Percentiles rank a stretch among this genome's conserved stretches.
Conservation (phyloP, 2,888 invertebrate genomes). For the Rotaria sp. region DNA sequence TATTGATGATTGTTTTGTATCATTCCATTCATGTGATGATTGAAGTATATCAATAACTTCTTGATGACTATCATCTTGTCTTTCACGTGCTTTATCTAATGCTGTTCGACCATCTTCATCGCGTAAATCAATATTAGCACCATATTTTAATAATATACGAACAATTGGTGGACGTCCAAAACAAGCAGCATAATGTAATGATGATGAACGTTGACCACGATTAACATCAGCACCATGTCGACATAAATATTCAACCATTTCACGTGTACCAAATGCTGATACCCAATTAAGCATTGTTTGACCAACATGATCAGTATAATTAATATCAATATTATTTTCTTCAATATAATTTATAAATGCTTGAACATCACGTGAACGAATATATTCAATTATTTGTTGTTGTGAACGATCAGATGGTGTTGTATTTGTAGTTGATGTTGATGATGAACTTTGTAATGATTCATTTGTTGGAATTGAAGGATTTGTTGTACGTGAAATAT, state of each 20-base stretch:
- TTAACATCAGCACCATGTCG: slow-evolving; percentile 95
- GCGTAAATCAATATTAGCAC: slow-evolving; percentile 90
- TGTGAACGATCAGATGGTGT: slow-evolving; percentile 73
- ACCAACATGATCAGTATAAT: slow-evolving; percentile 98
- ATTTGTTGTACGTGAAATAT: neutral
- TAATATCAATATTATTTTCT: slow-evolving; percentile 84
- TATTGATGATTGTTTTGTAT: slow-evolving; percentile 38
- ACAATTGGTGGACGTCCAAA: slow-evolving; percentile 95
- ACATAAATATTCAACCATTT: slow-evolving; percentile 81
- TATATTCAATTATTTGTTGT: slow-evolving; percentile 87
- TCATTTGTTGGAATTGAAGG: neutral
- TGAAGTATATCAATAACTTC: slow-evolving; percentile 55
- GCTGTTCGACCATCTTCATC: slow-evolving; percentile 97
- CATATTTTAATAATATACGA: slow-evolving; percentile 71
- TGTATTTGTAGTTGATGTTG: neutral
- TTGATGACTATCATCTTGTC: slow-evolving; percentile 67
- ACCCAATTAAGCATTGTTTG: slow-evolving; percentile 88
- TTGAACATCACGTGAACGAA: slow-evolving; percentile 92
- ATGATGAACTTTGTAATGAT: neutral
- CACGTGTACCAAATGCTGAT: slow-evolving; percentile 85
- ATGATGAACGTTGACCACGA: slow-evolving; percentile 89
- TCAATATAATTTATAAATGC: slow-evolving; percentile 91
- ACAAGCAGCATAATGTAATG: slow-evolving; percentile 88
- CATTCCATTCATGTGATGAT: slow-evolving; percentile 48
- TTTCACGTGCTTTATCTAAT: slow-evolving; percentile 89